Conservation (phyloP, 2,797 vertebrate species). For the Poliocrania exsul region DNA sequence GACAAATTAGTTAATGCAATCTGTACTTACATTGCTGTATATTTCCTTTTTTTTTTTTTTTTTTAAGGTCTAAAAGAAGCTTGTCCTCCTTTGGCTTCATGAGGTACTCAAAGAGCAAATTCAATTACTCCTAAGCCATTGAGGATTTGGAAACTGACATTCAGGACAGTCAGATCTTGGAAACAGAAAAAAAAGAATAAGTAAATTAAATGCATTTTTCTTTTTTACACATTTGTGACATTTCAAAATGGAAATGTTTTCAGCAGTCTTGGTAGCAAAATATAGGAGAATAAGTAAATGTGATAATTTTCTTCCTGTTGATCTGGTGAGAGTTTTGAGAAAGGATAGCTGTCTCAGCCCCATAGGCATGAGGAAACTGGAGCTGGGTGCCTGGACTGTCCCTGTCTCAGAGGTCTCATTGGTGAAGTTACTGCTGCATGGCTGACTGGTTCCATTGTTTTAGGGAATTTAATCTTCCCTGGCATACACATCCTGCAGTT, state of each 20-base stretch:
- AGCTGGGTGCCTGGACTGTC: not conserved
- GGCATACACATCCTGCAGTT: rapidly evolving
- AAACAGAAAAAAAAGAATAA: not conserved
- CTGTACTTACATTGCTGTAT: not conserved
- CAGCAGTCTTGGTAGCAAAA: not conserved
- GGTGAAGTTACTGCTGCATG: not conserved
- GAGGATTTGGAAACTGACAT: not conserved
- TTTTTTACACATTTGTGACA: not conserved
- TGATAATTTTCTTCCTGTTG: not conserved
- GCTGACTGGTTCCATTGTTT: rapidly evolving
- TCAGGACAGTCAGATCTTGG: not conserved
- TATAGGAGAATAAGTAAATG: not conserved
- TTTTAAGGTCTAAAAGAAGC: not conserved
- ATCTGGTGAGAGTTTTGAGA: not conserved
- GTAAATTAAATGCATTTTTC: not conserved
- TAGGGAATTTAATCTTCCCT: not conserved
- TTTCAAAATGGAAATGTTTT: not conserved
- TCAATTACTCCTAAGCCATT: not conserved
- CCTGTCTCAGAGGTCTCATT: not conserved
- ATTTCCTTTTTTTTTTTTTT: not conserved
- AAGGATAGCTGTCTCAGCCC: not conserved
- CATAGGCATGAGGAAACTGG: not conserved
- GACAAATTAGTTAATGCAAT: not conserved
- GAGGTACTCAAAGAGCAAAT: not conserved
- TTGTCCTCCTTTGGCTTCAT: not conserved